Percentiles rank a stretch among this genome's conserved stretches.
Conservation (phyloP, 2,113 vertebrate species). For the Sapajus apella region DNA sequence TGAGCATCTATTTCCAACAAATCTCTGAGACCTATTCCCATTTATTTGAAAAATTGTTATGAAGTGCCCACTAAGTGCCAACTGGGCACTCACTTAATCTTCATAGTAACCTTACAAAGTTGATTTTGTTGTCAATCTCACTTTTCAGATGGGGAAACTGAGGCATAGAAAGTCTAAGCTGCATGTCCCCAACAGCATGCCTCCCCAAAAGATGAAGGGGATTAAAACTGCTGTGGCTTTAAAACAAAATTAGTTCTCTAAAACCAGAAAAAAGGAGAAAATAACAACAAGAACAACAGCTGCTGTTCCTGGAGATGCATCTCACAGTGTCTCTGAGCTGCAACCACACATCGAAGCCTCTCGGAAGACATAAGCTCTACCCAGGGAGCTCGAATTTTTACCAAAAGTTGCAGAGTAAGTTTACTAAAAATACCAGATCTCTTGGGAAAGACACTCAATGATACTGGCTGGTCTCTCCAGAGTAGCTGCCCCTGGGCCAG, state of each 20-base stretch:
- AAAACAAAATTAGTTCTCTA: no score
- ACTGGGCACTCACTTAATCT: neutral
- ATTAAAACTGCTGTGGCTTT: neutral
- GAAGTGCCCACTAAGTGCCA: neutral
- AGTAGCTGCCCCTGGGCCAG: neutral
- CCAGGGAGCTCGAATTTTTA: neutral
- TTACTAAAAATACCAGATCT: neutral
- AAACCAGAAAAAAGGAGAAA: no score
- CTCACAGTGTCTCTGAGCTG: neutral
- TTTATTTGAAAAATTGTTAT: neutral
- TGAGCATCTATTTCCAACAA: no score
- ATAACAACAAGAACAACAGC: no score
- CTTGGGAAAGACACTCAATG: neutral
- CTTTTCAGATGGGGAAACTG: neutral
- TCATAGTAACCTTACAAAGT: neutral
- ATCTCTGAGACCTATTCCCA: no score
- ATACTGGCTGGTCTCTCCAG: neutral
- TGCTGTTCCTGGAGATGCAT: neutral
- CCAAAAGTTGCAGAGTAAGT: neutral
- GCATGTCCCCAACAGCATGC: neutral
- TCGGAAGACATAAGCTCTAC: neutral
- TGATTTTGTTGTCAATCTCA: neutral
- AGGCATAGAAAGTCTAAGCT: neutral
- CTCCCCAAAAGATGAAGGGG: neutral
- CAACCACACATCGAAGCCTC: fast-evolving